Conservation (phyloP, 53 echinoderm and acorn worm genomes). For the Antedon mediterranea region DNA sequence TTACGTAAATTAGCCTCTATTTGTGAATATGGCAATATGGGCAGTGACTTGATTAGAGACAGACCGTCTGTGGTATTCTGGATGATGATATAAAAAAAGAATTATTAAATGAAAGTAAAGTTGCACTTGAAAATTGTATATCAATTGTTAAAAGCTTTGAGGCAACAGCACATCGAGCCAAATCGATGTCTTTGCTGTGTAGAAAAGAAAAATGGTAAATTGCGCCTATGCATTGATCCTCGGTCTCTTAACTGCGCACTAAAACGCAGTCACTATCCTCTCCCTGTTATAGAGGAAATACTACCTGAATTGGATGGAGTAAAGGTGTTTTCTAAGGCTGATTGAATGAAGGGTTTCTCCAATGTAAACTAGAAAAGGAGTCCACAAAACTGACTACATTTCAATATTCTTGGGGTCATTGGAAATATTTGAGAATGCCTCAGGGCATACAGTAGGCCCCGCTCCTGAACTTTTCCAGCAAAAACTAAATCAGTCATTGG, state of each 20-base stretch:
- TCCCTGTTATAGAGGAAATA: slow-evolving; percentile 14
- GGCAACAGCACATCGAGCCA: too few species aligned
- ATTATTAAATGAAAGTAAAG: neutral
- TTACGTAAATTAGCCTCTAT: slow-evolving; percentile 23
- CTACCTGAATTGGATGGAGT: slow-evolving; percentile 4
- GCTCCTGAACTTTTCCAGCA: slow-evolving; percentile 8
- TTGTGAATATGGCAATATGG: slow-evolving; percentile 23
- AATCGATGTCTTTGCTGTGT: slow-evolving; percentile 17
- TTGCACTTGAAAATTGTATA: neutral
- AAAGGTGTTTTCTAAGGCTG: slow-evolving; percentile 9
- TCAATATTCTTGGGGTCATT: neutral
- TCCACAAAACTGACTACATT: neutral
- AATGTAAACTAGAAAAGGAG: neutral
- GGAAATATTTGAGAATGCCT: slow-evolving; percentile 1
- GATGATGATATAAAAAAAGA: slow-evolving; percentile 1
- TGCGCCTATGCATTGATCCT: slow-evolving; percentile 26
- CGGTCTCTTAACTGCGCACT: slow-evolving; percentile 14
- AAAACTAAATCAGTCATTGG: slow-evolving; percentile 24
- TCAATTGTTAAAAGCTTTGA: too few species aligned
- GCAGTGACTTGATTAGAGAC: slow-evolving; percentile 27
- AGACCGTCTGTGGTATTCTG: slow-evolving; percentile 24
- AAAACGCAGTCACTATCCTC: slow-evolving; percentile 23
- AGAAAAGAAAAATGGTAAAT: slow-evolving; percentile 18
- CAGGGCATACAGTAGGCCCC: slow-evolving; percentile 2
- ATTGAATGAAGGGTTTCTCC: slow-evolving; percentile 2